Evolutionary conservation across 2,888 invertebrate genomes (phyloP), one percentile per base, ranked within the genome.

Genomic region (Leptodirus hochenwartii): DNA sequence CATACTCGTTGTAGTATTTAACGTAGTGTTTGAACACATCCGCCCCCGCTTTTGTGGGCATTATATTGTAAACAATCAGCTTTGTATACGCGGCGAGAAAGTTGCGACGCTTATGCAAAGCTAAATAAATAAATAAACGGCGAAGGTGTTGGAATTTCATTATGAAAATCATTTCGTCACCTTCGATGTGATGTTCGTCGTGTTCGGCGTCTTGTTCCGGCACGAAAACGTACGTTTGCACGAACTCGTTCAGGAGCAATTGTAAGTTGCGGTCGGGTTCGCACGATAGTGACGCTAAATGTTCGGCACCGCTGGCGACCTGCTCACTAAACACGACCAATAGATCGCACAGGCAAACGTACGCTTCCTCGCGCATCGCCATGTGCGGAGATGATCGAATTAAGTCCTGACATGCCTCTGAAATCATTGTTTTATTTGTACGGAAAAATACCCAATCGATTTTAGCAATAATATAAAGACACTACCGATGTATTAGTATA

Each of bases 1-100:
- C 95, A 58, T 93, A 96, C 58, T 96, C 93, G 53, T 91, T 90
- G 59, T 93, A 93, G 54, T 87, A 93, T 75, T 87, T 90, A 35
- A 93, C 88, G 55, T 98, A 98, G 54, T 95, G 87, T 53, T 91
- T 90, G 58, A 98, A 93, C 33, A 98, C 80, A 51, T 88, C 85
- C 0, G 91, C 82, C 9, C 90, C 91, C 43, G 82, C 69, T 49
- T 80, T 75, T 2, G 93, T 84, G 15, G 87, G 88, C 54, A 96
- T 72, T 41, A 95, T 84, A 54, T 95, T 96, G 63, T 96, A 96
- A 30, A 96, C 90, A 44, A 96, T 81, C 27, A 99, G 65, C 60
- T 98, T 99, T 61, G 93, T 95, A 58, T 87, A 98, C 12, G 88
- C 85, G 2, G 96, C 93, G 37, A 99, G 63, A 54, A 93, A 88